Evolutionary conservation across 2,797 vertebrate genomes (phyloP).

Genomic region (Acridotheres tristis): DNA sequence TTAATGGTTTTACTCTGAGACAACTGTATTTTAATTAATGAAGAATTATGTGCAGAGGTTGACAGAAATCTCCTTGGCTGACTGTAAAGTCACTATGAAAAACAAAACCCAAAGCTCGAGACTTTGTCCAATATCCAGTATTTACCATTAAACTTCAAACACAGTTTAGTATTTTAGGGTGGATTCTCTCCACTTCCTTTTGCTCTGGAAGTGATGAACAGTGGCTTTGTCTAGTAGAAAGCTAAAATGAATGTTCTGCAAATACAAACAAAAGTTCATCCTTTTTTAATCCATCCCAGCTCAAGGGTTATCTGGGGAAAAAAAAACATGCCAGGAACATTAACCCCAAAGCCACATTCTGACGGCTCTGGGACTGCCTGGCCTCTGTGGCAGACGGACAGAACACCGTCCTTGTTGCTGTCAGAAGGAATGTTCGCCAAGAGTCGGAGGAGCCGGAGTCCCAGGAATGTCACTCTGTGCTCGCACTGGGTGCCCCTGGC

Average conservation of each 20-base stretch:
- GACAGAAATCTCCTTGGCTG: not conserved
- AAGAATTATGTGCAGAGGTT: not conserved
- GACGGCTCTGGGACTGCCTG: not conserved
- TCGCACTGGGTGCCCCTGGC: not conserved
- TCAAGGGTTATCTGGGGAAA: not conserved
- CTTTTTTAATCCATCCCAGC: not conserved
- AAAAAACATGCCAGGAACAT: not conserved
- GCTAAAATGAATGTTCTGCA: not conserved
- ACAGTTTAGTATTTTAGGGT: not conserved
- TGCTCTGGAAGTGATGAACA: not conserved
- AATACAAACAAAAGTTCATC: not conserved
- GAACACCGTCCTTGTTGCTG: fast-evolving
- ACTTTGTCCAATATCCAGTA: not conserved
- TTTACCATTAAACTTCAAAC: not conserved
- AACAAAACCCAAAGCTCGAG: not conserved
- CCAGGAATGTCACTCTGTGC: not conserved
- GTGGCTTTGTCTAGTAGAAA: not conserved
- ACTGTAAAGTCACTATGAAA: not conserved
- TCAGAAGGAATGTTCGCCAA: too few species aligned
- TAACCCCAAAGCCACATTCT: not conserved
- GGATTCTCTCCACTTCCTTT: not conserved
- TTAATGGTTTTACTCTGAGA: not conserved
- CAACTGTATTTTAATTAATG: not conserved
- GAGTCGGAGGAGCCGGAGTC: fast-evolving
- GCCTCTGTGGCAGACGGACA: too few species aligned